These are phyloP conservation scores for Melanotaenia duboulayi DNA, from an alignment of 2,113 vertebrate species.

Conservation along the genomic window DNA sequence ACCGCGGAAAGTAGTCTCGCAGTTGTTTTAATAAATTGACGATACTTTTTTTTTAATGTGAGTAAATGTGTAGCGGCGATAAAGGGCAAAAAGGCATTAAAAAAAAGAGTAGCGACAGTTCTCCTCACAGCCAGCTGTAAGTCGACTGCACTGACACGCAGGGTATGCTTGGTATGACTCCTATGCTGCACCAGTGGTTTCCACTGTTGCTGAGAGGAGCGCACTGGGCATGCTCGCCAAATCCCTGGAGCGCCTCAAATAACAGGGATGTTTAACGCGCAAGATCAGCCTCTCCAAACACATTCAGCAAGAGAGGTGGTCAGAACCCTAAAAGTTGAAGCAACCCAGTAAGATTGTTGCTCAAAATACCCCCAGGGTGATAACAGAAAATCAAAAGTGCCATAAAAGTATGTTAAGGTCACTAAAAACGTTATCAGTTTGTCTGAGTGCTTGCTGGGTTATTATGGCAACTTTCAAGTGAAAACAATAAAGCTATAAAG, in stretches of 20 bases:
- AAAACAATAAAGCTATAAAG: not conserved
- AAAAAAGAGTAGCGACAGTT: slow-evolving; percentile 71
- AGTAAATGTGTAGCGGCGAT: slow-evolving; percentile 22
- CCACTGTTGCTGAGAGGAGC: slow-evolving; percentile 62
- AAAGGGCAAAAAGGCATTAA: slow-evolving; percentile 26
- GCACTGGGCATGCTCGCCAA: slow-evolving; percentile 77
- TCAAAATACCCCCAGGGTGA: not conserved
- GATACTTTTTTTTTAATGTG: slow-evolving; percentile 23
- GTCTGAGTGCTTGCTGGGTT: not conserved
- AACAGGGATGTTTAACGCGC: slow-evolving; percentile 83
- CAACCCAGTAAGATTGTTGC: not conserved
- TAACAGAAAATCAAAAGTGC: slow-evolving; percentile 11
- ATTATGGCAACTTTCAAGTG: not conserved
- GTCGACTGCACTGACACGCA: slow-evolving; percentile 90
- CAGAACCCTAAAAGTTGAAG: not conserved
- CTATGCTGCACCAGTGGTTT: slow-evolving; percentile 76
- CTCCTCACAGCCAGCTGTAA: slow-evolving; percentile 94
- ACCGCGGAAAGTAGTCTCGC: not conserved
- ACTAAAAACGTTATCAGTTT: slow-evolving; percentile 5
- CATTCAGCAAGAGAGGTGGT: not conserved
- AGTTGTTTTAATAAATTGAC: slow-evolving; percentile 11
- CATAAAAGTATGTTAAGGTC: slow-evolving; percentile 12
- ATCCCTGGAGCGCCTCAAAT: slow-evolving; percentile 85
- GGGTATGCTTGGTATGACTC: slow-evolving; percentile 88
- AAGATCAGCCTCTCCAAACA: slow-evolving; percentile 78